Conservation (phyloP, 2,888 invertebrate species). For the Eumerus sabulonum region DNA sequence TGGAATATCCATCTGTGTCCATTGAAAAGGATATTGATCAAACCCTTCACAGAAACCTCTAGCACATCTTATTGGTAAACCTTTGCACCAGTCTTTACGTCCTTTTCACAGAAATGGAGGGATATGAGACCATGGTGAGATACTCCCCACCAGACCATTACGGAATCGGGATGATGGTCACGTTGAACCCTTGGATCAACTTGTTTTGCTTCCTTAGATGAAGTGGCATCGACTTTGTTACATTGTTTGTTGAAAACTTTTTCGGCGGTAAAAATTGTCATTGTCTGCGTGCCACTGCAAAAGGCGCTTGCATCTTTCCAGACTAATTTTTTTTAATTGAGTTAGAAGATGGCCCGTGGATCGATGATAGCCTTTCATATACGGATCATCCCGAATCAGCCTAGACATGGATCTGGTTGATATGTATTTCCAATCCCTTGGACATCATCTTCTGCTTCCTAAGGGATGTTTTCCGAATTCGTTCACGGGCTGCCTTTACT, state of each 20-base stretch:
- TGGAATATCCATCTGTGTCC: too few species aligned
- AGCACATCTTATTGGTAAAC: conserved; percentile 1
- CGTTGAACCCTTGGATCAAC: conserved; percentile 4
- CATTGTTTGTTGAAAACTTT: conserved; percentile 11
- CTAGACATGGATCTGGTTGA: conserved; percentile 20
- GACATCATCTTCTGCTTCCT: conserved; percentile 43
- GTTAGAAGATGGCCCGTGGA: conserved; percentile 1
- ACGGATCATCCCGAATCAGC: conserved; percentile 10
- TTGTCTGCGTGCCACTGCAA: conserved; percentile 1
- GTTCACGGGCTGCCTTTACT: conserved; percentile 18
- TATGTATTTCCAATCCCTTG: conserved; percentile 22
- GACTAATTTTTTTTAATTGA: conserved; percentile 8
- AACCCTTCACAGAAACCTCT: not conserved
- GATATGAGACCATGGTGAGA: not conserved
- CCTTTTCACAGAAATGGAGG: conserved; percentile 12
- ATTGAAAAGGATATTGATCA: conserved; percentile 5
- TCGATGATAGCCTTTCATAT: conserved; percentile 10
- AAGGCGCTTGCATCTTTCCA: conserved; percentile 1
- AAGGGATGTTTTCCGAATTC: conserved; percentile 20
- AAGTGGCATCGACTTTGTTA: not conserved
- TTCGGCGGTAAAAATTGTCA: conserved; percentile 11
- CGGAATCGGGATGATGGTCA: conserved; percentile 10
- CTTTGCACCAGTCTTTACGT: conserved; percentile 2
- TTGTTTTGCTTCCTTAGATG: conserved; percentile 1
- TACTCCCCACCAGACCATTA: conserved; percentile 20